Base-by-base conservation (phyloP, 2,113 vertebrate genomes). In the Cololabis saira region DNA sequence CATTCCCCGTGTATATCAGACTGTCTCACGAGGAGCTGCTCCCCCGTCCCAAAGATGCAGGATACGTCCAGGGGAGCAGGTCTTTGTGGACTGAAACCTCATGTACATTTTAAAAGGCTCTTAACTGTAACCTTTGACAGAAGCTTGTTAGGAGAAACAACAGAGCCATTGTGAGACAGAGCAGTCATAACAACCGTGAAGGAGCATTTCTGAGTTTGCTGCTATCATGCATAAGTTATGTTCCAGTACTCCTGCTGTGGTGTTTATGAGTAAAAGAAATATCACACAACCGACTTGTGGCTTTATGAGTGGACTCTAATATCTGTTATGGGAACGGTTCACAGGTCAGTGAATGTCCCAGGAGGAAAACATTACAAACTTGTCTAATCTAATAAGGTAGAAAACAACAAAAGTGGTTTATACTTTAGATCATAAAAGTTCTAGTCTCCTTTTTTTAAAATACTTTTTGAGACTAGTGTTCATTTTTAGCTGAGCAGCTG, bases 11-110 rank as follows among this genome's bases (percentile, higher is more conserved):
- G 67, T 84, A 73, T 44, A 63, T 83, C 70, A 84, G 18, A 59
- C 67, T 51, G 65, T 84, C 52, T 74, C 73, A 69, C 17, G 41
- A 81, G 64, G 43, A 85, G 75, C 45, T 74, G 65, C 67, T 37
- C 56, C 56, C 50, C 55, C 59, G 47, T 80, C 68, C 70, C 56
- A 45, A 21, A 73, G 67, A 76, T 55, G 56, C 5, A 5, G 60
- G 48, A 72, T 37, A 21, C 55, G 73, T 87, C 52, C 61, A 51
- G 51, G 10, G 43, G 48, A 55, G 30, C 52, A 45, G 61, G 44
- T 33, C 52, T 40, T 49, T 54, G 58, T 56, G 50, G 52, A 61
- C 56, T 68, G 52, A 72, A 83, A 61, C n/a, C 48, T 30, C 60
- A 15, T 61, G 51, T 67, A 55, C 51, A 64, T 69, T 58, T 59